Conservation (phyloP, 2,113 vertebrate genomes). For the Merops nubicus region DNA sequence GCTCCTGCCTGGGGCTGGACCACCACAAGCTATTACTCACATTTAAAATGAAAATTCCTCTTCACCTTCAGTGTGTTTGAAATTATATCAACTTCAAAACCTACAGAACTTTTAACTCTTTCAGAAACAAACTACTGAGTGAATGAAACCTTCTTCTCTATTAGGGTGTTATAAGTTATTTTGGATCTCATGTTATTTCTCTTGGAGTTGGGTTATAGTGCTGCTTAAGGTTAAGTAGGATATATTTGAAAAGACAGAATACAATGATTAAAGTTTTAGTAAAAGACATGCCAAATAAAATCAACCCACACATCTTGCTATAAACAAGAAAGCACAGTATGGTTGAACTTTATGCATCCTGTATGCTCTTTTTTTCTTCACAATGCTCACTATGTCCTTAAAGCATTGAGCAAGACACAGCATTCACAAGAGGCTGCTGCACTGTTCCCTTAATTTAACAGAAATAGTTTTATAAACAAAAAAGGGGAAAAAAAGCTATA, state of each 20-base stretch:
- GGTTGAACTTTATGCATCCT: slow-evolving; percentile 64
- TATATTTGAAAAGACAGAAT: slow-evolving; percentile 34
- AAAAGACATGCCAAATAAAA: slow-evolving; percentile 49
- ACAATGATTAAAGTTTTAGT: slow-evolving; percentile 48
- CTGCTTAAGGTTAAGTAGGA: slow-evolving; percentile 13
- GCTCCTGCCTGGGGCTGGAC: too few relatives aligned
- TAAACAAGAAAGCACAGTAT: slow-evolving; percentile 41
- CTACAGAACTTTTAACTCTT: not conserved
- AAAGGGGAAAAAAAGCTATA: not conserved
- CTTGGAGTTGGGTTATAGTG: not conserved
- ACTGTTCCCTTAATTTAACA: not conserved
- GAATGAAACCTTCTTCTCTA: not conserved
- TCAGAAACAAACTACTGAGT: not conserved
- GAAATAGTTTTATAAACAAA: not conserved
- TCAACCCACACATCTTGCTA: slow-evolving; percentile 45
- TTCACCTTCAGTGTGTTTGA: not conserved
- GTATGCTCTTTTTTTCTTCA: slow-evolving; percentile 59
- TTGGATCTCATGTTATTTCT: slow-evolving; percentile 51
- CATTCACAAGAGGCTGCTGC: not conserved
- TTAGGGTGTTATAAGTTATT: not conserved
- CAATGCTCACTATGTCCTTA: slow-evolving; percentile 35
- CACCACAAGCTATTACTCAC: too few relatives aligned
- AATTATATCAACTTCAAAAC: not conserved
- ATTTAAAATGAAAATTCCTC: too few relatives aligned
- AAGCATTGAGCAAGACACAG: not conserved